Evolutionary conservation across 2,888 invertebrate species (phyloP).

Genomic region (Melanostoma scalare): DNA sequence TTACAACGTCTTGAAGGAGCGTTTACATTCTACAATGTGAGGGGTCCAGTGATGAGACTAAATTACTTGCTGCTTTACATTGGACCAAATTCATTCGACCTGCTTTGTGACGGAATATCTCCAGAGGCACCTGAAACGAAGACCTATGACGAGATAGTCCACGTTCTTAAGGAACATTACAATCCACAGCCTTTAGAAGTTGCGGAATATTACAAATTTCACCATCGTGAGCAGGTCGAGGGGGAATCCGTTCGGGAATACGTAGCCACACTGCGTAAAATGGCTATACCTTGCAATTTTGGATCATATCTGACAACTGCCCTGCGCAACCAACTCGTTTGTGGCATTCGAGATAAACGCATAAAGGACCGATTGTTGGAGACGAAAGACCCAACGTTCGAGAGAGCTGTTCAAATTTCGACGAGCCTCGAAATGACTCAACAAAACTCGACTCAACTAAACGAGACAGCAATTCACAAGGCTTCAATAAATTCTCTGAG

Average conservation of each 20-base stretch:
- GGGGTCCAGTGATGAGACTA: too few relatives aligned
- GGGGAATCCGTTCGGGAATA: conserved; percentile 31
- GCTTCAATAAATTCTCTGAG: not conserved
- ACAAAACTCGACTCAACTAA: too few relatives aligned
- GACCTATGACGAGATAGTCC: not conserved
- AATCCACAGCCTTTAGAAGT: conserved; percentile 35
- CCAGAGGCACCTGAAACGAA: not conserved
- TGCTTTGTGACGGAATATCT: too few relatives aligned
- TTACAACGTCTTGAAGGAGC: too few relatives aligned
- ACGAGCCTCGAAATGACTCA: conserved; percentile 23
- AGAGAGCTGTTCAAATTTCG: conserved; percentile 7
- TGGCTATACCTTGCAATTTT: conserved; percentile 31
- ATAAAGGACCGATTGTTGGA: conserved; percentile 23
- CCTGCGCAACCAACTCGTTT: conserved; percentile 22
- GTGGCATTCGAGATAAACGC: conserved; percentile 12
- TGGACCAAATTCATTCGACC: too few relatives aligned
- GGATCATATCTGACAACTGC: conserved; percentile 9
- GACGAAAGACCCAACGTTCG: conserved; percentile 22
- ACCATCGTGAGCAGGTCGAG: conserved; percentile 17
- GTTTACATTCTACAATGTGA: too few relatives aligned
- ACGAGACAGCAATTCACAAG: not conserved
- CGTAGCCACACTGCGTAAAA: conserved; percentile 14
- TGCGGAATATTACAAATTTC: conserved; percentile 39
- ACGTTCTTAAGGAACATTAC: not conserved
- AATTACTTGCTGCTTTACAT: too few relatives aligned